A percentile compares a stretch with the other conserved stretches of the same genome.
These are phyloP conservation scores for Hipparchia semele DNA, from an alignment of 2,888 invertebrate species.

Conservation along the genomic window DNA sequence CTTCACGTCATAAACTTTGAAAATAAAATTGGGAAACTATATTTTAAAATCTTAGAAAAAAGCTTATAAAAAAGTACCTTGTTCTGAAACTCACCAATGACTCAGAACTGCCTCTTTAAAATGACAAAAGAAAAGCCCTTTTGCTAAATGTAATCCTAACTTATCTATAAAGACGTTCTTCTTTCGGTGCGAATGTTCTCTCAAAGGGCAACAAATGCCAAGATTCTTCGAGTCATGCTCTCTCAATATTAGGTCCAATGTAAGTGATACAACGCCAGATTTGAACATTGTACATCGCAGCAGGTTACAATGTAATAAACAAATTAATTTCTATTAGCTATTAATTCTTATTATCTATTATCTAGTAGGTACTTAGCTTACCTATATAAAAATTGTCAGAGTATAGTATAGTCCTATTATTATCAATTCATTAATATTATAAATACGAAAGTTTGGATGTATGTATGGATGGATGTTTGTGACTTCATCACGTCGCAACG, in stretches of 20 bases:
- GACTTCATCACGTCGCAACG: no score
- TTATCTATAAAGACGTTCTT: slow-evolving; percentile 17
- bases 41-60: background rate
- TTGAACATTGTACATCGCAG: slow-evolving; percentile 13
- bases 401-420: no score
- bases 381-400: no score
- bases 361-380: no score
- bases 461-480: no score
- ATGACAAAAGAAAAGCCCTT: background rate
- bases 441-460: no score
- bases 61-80: background rate
- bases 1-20: background rate
- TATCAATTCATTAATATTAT: no score
- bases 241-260: slow-evolving; percentile 47
- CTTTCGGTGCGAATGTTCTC: slow-evolving; percentile 25
- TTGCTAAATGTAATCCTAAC: slow-evolving; percentile 11
- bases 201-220: slow-evolving; percentile 21
- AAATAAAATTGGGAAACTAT: background rate
- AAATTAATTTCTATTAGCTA: no score
- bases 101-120: background rate
- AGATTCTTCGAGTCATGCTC: slow-evolving; percentile 56
- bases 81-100: background rate
- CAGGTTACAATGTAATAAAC: no score
- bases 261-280: slow-evolving; percentile 10
- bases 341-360: no score